Base-by-base conservation (phyloP, 2,113 vertebrate species). In the Excalfactoria chinensis region DNA sequence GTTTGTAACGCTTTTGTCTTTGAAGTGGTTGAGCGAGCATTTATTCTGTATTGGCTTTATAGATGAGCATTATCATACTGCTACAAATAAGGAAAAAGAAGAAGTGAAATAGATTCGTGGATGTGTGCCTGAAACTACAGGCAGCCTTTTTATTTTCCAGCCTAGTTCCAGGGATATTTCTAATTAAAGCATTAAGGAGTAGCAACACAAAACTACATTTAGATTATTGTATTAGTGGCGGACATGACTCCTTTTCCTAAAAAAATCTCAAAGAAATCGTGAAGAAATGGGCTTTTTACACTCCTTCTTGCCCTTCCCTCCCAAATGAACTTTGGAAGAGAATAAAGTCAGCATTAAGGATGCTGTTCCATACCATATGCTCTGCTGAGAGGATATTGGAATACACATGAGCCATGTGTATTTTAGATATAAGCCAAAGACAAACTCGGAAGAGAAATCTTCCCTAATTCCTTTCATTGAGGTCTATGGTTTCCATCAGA, bases 401-500 rank as follows among this genome's bases (percentile, higher is more conserved):
- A 92, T 87, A 79, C 11, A 32, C 44, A 11, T 9, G 30, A 28
- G 7, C 43, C 3, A 5, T 55, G 41, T 77, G 30, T 92, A 40
- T 89, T 89, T 79, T 89, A 64, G 73, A 85, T 85, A 67, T 55
- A 92, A 92, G 67, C 71, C 55, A 41, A 51, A 93, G 82, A 73
- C 68, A 80, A 84, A 48, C 87, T 89, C 84, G 62, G 41, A 87
- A 89, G 64, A 91, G 87, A 85, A 87, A 71, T 67, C 56, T 90
- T 93, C 48, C 51, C 73, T 92, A 91, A 80, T 91, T 92, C 82
- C 60, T 93, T 87, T 89, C 89, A 56, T 68, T 76, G 60, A 94
- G 68, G 82, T 93, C 71, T 86, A 11, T 86, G 82, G 64, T 85
- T 96, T 94, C 87, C 90, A 93, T 95, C 92, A 86, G 77, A 84